Evolutionary conservation across 2,888 invertebrate species (phyloP), one percentile per base, ranked within the genome.

Genomic region (Dorcus hopei): DNA sequence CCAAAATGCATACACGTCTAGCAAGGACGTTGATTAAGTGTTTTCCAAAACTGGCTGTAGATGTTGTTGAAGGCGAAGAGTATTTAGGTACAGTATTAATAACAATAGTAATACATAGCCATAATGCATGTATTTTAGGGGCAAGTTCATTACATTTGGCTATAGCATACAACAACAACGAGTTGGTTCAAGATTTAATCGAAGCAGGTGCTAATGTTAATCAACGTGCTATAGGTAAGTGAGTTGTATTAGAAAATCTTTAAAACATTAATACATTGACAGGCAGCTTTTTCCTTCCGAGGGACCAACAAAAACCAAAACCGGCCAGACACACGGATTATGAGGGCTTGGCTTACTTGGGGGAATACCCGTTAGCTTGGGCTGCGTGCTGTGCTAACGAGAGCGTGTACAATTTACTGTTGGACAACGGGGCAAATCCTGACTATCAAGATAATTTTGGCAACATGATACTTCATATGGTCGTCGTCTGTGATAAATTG

Each of bases 391-490:
- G 95, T 74, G 95, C 95, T 59, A 96, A 97, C 74, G 96, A 97
- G 79, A 94, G 95, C 52, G 96, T 97, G 9, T 99, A 99, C 76
- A 98, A 99, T 80, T 84, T 96, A 60, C 83, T 99, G 2, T 81
- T 97, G 54, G 95, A 97, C 70, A 88, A 88, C 49, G 96, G 92
- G 1, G 96, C 97, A 0, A 90, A 98, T 79, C 98, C 98, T 0
- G 96, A 99, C 77, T 83, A 88, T n/a, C 93, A 95, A 76, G 98
- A 99, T 77, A 88, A 92, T 0, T 97, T 96, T 73, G 99, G 99
- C 9, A 99, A 99, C 76, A 97, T 96, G 87, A 95, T 97, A 63
- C 83, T 99, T n/a, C 99, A 99, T 76, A 97, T 99, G 96, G 95
- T 98, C 40, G 98, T 99, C 41, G 97, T 99, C 60, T 91, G 95